A percentile compares a stretch with the other conserved stretches of the same genome.
Evolutionary conservation across 1,140 invertebrate genomes (phyloP).

Genomic region (Batillaria attramentaria): DNA sequence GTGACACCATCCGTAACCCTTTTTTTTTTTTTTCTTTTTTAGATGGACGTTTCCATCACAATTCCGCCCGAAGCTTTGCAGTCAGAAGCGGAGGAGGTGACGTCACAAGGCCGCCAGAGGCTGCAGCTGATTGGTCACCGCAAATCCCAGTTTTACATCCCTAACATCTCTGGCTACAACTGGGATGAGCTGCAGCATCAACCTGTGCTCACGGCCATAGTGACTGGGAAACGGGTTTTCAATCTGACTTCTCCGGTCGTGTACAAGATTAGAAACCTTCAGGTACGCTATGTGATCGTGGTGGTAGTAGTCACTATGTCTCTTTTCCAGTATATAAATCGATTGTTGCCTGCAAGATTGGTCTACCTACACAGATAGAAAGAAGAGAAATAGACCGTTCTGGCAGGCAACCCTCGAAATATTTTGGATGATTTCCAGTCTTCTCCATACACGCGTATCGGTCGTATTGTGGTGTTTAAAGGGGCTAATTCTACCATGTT

Average conservation of each 20-base stretch:
- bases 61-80: conserved; percentile 5
- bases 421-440: no score
- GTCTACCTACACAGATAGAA: no score
- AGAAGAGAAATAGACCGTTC: no score
- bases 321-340: no score
- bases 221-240: conserved; percentile 60
- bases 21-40: not conserved
- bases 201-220: conserved; percentile 61
- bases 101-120: not conserved
- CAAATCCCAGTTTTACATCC: conserved; percentile 57
- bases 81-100: not conserved
- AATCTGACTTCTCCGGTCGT: conserved; percentile 70
- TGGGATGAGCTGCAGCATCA: conserved; percentile 55
- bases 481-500: no score
- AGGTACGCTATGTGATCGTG: no score
- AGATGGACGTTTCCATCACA: conserved; percentile 14
- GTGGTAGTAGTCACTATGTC: no score
- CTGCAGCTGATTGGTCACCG: conserved; percentile 55
- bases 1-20: no score
- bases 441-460: no score
- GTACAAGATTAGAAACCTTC: conserved; percentile 63
- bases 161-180: conserved; percentile 32
- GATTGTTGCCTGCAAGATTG: no score
- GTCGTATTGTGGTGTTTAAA: no score
- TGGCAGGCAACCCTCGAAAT: no score